Base-by-base conservation (phyloP, 2,888 invertebrate genomes). In the Drosophila borborema region DNA sequence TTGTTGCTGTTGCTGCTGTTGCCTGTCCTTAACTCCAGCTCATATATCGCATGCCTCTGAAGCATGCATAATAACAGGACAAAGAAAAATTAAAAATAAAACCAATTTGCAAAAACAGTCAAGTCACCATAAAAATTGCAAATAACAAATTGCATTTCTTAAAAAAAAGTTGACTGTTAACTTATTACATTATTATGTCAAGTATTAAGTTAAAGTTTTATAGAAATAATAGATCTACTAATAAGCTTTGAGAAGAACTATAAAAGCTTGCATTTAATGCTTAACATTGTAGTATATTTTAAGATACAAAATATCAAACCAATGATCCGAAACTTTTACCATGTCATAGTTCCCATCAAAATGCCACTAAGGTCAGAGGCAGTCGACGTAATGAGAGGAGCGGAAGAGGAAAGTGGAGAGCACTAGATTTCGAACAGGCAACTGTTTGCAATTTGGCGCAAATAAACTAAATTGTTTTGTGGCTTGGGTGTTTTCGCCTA, bases 401-500 rank as follows among this genome's bases (percentile, higher is more conserved):
- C 18, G 34, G 53, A 2, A 16, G 49, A 5, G 31, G 16, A 36
- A 12, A 38, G 31, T 8, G n/a, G 18, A 48, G 66, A 54, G 61
- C 51, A 64, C 23, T 60, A 48, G 62, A 79, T 72, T 64, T 60
- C 23, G 23, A 54, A 58, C 53, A 18, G 56, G 40, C 48, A 69
- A 74, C 69, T 65, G 74, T 77, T 81, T 65, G 72, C 80, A 80
- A 80, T 80, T 78, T 73, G 77, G 68, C 45, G 67, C 70, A 77
- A 78, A 90, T 90, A 90, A 83, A 89, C 87, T 77, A 84, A 83
- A 86, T 82, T 86, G 89, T 81, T 84, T 73, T 64, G 75, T 36
- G 75, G 81, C 53, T 72, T 53, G 38, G 14, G 34, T 65, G 55
- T 59, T 72, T 68, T 72, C 40, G 67, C 31, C 63, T 76, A 62